These are phyloP conservation scores for Microcaecilia unicolor DNA, from an alignment of 2,797 vertebrate genomes.

Conservation along the genomic window DNA sequence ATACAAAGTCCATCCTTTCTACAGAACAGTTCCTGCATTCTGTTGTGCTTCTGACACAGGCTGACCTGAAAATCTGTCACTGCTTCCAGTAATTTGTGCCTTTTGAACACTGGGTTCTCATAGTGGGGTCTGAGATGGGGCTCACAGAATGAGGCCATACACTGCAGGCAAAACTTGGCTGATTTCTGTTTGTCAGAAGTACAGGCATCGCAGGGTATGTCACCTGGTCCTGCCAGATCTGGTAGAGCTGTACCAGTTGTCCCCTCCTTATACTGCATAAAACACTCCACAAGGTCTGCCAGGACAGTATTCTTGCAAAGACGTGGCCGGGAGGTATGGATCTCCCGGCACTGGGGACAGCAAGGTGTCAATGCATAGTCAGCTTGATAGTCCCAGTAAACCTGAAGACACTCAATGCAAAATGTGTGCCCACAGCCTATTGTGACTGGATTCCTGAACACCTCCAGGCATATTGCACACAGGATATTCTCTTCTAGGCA, in stretches of 20 bases:
- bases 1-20: conserved; percentile 64
- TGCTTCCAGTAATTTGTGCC: conserved; percentile 67
- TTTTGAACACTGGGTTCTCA: conserved; percentile 56
- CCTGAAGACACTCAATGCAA: conserved; percentile 76
- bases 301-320: conserved; percentile 69
- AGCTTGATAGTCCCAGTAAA: conserved; percentile 69
- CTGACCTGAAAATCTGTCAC: conserved; percentile 59
- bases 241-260: conserved; percentile 35
- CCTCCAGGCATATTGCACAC: conserved; percentile 67
- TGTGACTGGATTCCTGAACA: conserved; percentile 67
- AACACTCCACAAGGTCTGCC: conserved; percentile 68
- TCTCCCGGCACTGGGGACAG: conserved; percentile 73
- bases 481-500: conserved; percentile 59
- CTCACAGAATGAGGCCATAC: conserved; percentile 66
- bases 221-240: conserved; percentile 34
- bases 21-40: conserved; percentile 63
- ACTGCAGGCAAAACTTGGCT: conserved; percentile 65
- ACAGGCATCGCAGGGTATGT: conserved; percentile 67
- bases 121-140: conserved; percentile 65
- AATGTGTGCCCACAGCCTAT: conserved; percentile 81
- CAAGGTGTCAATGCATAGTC: conserved; percentile 62
- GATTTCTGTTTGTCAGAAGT: conserved; percentile 57
- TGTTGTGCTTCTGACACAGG: conserved; percentile 63
- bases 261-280: conserved; percentile 62
- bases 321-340: conserved; percentile 66